phyloP scores from a whole-genome alignment of 2,888 invertebrate species.

The Schrankia costaestrigalis region DNA sequence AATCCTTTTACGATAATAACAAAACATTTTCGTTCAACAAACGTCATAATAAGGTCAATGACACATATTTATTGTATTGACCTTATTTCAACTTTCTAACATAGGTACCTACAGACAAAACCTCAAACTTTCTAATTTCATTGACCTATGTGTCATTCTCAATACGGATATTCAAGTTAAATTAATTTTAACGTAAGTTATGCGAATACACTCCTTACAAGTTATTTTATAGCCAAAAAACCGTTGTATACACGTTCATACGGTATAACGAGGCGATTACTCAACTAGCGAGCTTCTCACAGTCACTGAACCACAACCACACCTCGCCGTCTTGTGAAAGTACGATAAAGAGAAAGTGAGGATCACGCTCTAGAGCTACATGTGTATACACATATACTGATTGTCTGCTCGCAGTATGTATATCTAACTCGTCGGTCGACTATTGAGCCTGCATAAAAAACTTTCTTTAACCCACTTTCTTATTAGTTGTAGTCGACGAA shows the following conservation, averaged over 20 bases:
- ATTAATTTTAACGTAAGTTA: background rate
- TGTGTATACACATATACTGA: constrained; percentile 49
- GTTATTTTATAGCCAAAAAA: background rate
- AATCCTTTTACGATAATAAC: no score
- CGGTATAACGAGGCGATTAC: constrained; percentile 31
- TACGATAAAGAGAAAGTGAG: constrained; percentile 78
- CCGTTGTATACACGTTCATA: background rate
- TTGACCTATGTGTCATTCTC: no score
- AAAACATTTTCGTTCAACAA: constrained; percentile 3
- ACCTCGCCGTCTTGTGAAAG: constrained; percentile 74
- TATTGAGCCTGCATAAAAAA: constrained; percentile 68
- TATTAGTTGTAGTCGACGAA: constrained; percentile 53
- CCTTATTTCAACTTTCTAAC: constrained; percentile 46
- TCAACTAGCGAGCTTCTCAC: constrained; percentile 46
- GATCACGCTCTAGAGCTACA: constrained; percentile 60
- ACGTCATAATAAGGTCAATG: constrained; percentile 35
- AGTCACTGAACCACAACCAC: constrained; percentile 70
- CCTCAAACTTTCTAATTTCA: no score
- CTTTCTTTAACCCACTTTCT: constrained; percentile 81
- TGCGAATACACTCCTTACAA: background rate
- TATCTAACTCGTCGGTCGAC: constrained; percentile 60
- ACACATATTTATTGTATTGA: constrained; percentile 40
- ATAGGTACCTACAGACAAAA: constrained; percentile 14
- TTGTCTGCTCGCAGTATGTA: constrained; percentile 54
- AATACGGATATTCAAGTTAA: no score